Base-by-base conservation (phyloP, 2,888 invertebrate genomes). In the Boloria selene region DNA sequence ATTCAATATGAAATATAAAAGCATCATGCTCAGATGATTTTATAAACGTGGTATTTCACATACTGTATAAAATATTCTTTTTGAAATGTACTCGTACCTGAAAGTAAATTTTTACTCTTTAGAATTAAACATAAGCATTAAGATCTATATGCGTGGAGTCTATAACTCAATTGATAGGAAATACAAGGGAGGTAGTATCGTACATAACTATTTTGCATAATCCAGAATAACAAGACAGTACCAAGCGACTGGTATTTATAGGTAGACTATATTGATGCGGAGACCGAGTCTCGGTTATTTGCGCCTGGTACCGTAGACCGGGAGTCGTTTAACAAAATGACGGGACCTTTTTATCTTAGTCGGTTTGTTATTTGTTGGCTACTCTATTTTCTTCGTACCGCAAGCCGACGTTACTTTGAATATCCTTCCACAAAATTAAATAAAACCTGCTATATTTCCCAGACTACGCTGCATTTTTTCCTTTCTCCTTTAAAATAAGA, bases 321-420 rank as follows among this genome's bases (percentile, higher is more conserved):
- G 75, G 77, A 84, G 86, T 88, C 87, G 85, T 90, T 90, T 88
- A 89, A 85, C 89, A 89, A 88, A 89, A 88, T 86, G 90, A 89
- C 89, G 87, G 84, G 84, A 79, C 86, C 88, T 88, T 90, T 90
- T 90, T 89, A 90, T 90, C 90, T 88, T 83, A 86, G 88, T 89
- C 89, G 83, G 78, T 79, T 75, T 83, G 83, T 87, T 85, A 89
- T 90, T 89, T 89, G 90, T 90, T 84, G 82, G 81, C 80, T 82
- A 79, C 84, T 87, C 86, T 85, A 88, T 88, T 89, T 87, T 83
- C 86, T 79, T 82, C 77, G 78, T 77, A 85, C 88, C 88, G 79
- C 87, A 86, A 82, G 85, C 84, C 81, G 79, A 83, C 78, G 82
- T 84, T 86, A 81, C 86, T 90, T 87, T 85, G 83, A 85, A 88